Evolutionary conservation across 2,113 vertebrate genomes (phyloP).

Genomic region (Platycercus adscitus): DNA sequence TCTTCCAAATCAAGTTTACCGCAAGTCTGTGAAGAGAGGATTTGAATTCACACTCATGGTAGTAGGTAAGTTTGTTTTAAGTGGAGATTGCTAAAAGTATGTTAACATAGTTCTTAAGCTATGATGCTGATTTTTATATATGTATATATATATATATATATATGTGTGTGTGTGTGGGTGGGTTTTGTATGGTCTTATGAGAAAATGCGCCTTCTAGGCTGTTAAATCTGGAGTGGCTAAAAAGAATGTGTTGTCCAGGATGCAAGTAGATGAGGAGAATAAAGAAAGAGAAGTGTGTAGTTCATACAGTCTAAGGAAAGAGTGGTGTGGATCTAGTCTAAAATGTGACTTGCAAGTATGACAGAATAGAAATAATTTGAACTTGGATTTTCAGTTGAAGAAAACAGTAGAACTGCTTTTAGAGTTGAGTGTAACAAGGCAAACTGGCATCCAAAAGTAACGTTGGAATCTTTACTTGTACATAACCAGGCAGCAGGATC

Average conservation of each 20-base stretch:
- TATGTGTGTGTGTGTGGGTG: neutral
- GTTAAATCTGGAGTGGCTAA: neutral
- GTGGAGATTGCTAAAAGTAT: neutral
- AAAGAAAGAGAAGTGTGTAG: neutral
- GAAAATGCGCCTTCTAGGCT: neutral
- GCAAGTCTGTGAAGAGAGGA: slow-evolving; percentile 98
- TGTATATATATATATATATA: neutral
- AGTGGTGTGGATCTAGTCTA: neutral
- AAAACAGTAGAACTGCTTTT: neutral
- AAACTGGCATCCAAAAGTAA: neutral
- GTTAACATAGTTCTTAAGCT: neutral
- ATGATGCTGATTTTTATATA: neutral
- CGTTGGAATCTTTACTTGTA: neutral
- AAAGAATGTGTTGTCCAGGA: neutral
- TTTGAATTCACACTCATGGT: slow-evolving; percentile 99
- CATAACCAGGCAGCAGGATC: neutral
- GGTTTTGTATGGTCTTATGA: neutral
- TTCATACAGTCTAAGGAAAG: neutral
- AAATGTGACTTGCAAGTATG: neutral
- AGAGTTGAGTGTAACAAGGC: neutral
- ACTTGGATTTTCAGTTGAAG: neutral
- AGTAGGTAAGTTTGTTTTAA: slow-evolving; percentile 86
- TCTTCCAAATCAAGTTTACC: slow-evolving; percentile 98
- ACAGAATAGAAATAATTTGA: neutral
- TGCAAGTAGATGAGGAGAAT: neutral